phyloP scores from a whole-genome alignment of 2,888 invertebrate genomes.

The Oxystoma pomonae region DNA sequence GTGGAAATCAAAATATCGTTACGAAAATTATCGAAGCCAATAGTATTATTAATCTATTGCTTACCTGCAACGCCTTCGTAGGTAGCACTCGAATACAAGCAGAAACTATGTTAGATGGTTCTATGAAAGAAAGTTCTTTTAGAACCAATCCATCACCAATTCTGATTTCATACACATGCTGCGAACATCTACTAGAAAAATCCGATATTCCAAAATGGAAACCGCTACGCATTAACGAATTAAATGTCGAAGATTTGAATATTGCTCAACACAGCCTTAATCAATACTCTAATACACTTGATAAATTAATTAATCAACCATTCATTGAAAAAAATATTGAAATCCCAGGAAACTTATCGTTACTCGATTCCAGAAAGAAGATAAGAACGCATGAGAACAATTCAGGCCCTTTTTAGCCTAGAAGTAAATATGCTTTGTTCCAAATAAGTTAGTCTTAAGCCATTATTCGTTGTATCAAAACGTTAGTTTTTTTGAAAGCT shows the following conservation, averaged over 20 bases:
- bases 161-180: background rate
- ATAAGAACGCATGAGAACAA: too few relatives aligned
- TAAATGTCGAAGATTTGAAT: slow-evolving; percentile 8
- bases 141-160: background rate
- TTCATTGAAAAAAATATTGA: background rate
- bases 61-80: background rate
- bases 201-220: slow-evolving; percentile 1
- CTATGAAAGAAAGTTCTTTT: background rate
- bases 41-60: background rate
- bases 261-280: slow-evolving; percentile 14
- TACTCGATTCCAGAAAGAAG: too few relatives aligned
- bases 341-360: too few relatives aligned
- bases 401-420: too few relatives aligned
- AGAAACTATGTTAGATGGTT: background rate
- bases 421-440: too few relatives aligned
- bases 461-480: too few relatives aligned
- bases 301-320: slow-evolving; percentile 13
- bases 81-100: background rate
- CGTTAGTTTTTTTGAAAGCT: too few relatives aligned
- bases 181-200: background rate
- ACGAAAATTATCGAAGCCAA: background rate
- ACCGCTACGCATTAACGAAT: slow-evolving; percentile 10
- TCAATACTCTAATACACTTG: slow-evolving; percentile 13
- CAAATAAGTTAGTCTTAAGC: too few relatives aligned
- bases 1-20: background rate